phyloP scores from a whole-genome alignment of 2,797 vertebrate species.

The Simalia tracyae region DNA sequence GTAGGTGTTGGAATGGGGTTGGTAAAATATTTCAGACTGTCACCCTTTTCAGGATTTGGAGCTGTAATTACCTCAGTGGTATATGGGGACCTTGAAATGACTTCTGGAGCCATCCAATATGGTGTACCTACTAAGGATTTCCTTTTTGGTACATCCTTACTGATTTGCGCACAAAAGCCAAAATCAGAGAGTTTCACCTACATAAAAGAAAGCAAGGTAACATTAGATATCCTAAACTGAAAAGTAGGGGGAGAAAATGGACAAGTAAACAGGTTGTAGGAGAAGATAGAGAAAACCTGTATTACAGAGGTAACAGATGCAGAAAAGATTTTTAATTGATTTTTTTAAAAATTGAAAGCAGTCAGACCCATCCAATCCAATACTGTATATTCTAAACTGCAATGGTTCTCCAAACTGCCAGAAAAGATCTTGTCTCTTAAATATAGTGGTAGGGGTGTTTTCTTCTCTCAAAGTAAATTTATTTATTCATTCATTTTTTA shows the following conservation, averaged over 20 bases:
- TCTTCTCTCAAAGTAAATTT: neutral
- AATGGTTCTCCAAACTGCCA: neutral
- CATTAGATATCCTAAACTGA: neutral
- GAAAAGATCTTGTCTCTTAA: neutral
- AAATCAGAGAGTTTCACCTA: constrained; percentile 99
- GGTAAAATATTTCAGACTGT: neutral
- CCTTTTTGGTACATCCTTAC: constrained; percentile 96
- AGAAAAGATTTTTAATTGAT: too few species aligned
- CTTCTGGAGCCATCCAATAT: constrained; percentile 96
- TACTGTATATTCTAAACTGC: neutral
- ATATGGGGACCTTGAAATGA: constrained; percentile 92
- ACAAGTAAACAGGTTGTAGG: accelerated
- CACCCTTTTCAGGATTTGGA: neutral
- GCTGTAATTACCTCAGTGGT: constrained; percentile 87
- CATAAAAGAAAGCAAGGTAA: constrained; percentile 6
- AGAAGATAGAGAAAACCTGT: neutral
- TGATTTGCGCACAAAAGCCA: constrained; percentile 98
- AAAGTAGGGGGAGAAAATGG: neutral
- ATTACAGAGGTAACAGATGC: neutral
- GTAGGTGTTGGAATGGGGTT: neutral
- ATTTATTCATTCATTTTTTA: neutral
- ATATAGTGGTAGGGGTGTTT: neutral
- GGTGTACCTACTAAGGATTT: constrained; percentile 96
- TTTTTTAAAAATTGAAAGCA: neutral
- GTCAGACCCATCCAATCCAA: neutral